Evolutionary conservation across 2,888 invertebrate species (phyloP), one percentile per base, ranked within the genome.

Genomic region (Teleiodes luculella): DNA sequence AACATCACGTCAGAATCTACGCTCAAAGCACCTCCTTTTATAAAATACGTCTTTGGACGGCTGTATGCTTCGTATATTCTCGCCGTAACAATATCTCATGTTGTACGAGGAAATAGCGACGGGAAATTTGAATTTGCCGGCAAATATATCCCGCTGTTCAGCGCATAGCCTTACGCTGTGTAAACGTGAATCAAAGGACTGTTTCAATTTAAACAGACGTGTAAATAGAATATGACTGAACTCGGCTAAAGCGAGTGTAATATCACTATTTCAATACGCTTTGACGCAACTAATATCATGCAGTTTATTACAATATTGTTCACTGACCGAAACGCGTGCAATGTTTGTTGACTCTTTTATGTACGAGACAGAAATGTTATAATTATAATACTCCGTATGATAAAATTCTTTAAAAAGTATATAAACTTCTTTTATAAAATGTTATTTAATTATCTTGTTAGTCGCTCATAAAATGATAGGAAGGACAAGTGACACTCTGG

Each of bases 1-100:
- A n/a, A n/a, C n/a, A 24, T 24, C 6, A 24, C 24, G 6, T 24
- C 3, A 24, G 3, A 24, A 6, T 24, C 24, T 3, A 4, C 24
- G 24, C 24, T 24, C 24, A 6, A 24, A 24, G 33, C 45, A 18
- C 36, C 30, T n/a, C 10, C 14, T 36, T 13, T 35, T 7, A 50
- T 39, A 50, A 39, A 39, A 50, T 28, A 37, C 37, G 14, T 50
- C 50, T 13, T 30, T 16, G 30, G 30, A 28, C 28, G 30, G 8
- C 13, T 36, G 28, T 13, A 50, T 50, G 28, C n/a, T 30, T 10
- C 39, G 13, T 11, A 37, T 37, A 37, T 37, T 24, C 28, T 49
- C 28, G 20, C 36, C 24, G 49, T 28, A 24, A 37, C 49, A 49
- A 36, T 50, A 50, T 50, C 28, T 50, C 30, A 20, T 14, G 30